Percentiles rank a stretch among this genome's conserved stretches.
These are phyloP conservation scores for Cryptophagus acutangulus DNA, from an alignment of 2,888 invertebrate species.

Conservation along the genomic window DNA sequence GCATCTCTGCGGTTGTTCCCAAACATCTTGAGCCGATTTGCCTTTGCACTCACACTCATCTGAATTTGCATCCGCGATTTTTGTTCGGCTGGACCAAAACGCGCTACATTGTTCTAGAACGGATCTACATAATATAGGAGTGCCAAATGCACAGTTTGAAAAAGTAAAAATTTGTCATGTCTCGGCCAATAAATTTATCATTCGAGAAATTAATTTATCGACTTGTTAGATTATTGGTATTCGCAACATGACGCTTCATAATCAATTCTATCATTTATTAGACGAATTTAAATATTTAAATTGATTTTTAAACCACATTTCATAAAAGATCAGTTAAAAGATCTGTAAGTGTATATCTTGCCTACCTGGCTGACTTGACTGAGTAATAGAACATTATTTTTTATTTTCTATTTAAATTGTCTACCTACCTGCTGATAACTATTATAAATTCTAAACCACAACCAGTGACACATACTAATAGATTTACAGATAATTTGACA, in stretches of 20 bases:
- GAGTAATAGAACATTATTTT: background rate
- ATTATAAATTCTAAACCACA: slow-evolving; percentile 12
- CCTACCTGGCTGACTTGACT: background rate
- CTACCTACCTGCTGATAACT: slow-evolving; percentile 12
- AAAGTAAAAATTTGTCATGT: too few species aligned
- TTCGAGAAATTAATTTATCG: too few species aligned
- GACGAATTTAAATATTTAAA: background rate
- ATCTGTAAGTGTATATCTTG: too few species aligned
- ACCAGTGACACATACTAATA: slow-evolving; percentile 10
- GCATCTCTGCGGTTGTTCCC: background rate
- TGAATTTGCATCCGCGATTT: background rate
- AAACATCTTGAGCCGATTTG: background rate
- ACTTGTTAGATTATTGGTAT: too few species aligned
- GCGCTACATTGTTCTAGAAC: background rate
- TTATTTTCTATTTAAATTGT: background rate
- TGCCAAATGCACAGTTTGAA: too few species aligned
- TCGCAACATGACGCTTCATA: too few species aligned
- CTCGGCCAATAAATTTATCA: too few species aligned
- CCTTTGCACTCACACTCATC: slow-evolving; percentile 1
- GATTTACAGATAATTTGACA: slow-evolving; percentile 19
- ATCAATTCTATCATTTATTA: too few species aligned
- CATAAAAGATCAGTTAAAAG: too few species aligned
- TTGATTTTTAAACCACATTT: background rate
- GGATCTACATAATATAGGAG: background rate
- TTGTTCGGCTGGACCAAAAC: background rate